A percentile compares a stretch with the other conserved stretches of the same genome.
Conservation (phyloP, 2,113 vertebrate species). For the Pterocles gutturalis region DNA sequence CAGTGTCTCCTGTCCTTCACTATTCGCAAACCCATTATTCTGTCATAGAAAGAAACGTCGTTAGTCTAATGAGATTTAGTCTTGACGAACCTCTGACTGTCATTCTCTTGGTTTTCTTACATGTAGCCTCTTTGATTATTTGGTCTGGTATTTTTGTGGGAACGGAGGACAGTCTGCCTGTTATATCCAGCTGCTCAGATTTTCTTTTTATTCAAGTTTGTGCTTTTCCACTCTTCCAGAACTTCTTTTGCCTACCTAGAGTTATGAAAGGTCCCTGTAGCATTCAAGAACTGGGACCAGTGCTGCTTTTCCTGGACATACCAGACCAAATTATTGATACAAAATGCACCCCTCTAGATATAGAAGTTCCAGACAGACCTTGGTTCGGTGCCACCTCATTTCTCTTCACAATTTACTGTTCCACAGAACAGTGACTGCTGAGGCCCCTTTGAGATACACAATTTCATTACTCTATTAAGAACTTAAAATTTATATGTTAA, state of each 20-base stretch:
- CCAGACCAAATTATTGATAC: not conserved
- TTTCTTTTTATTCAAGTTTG: not conserved
- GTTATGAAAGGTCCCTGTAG: not conserved
- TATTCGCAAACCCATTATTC: not conserved
- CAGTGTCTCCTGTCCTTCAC: not conserved
- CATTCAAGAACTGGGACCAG: not conserved
- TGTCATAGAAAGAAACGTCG: not conserved
- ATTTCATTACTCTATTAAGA: not conserved
- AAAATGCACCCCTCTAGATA: not conserved
- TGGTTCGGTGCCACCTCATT: not conserved
- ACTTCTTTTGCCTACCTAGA: not conserved
- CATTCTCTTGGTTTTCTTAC: not conserved
- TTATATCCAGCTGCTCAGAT: not conserved
- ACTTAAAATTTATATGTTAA: not conserved
- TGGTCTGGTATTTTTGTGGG: not conserved
- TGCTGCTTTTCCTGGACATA: not conserved
- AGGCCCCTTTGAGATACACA: not conserved
- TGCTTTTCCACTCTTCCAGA: not conserved
- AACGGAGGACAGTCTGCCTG: not conserved
- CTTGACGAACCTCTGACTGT: not conserved
- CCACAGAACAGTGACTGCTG: not conserved
- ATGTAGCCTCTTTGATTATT: not conserved
- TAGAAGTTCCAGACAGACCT: not conserved
- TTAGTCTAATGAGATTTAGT: not conserved
- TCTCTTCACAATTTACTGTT: conserved; percentile 7